Percentiles rank a stretch among this genome's conserved stretches.
phyloP scores from a whole-genome alignment of 2,888 invertebrate species.

The Lasioglossum zephyrum region DNA sequence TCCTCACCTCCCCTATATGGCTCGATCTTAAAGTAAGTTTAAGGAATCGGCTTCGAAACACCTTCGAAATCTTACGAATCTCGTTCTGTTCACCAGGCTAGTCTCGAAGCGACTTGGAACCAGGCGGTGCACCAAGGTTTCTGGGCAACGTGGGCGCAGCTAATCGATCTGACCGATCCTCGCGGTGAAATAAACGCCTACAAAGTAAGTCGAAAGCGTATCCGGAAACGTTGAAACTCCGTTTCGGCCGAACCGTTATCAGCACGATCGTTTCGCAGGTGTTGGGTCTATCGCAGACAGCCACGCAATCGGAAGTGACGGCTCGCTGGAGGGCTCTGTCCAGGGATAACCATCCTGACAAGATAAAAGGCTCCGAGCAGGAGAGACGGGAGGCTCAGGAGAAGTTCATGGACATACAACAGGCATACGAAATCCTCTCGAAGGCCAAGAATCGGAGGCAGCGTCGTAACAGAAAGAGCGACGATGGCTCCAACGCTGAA shows the following conservation, averaged over 20 bases:
- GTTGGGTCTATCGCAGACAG: slow-evolving; percentile 90
- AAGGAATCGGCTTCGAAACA: not conserved
- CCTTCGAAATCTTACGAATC: not conserved
- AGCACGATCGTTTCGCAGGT: slow-evolving; percentile 85
- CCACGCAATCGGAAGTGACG: slow-evolving; percentile 94
- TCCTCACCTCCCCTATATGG: slow-evolving; percentile 93
- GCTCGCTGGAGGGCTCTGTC: slow-evolving; percentile 92
- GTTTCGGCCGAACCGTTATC: not conserved
- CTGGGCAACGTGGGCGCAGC: slow-evolving; percentile 92
- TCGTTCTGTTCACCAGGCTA: slow-evolving; percentile 70
- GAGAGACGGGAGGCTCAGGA: slow-evolving; percentile 91
- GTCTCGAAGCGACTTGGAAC: slow-evolving; percentile 89
- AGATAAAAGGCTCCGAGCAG: slow-evolving; percentile 90
- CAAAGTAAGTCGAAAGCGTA: slow-evolving; percentile 85
- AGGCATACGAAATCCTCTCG: slow-evolving; percentile 95
- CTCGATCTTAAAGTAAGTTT: slow-evolving; percentile 84
- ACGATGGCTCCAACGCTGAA: not conserved
- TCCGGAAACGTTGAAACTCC: not conserved
- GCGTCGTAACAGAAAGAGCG: slow-evolving; percentile 88
- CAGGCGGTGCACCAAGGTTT: slow-evolving; percentile 94
- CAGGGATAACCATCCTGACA: slow-evolving; percentile 96
- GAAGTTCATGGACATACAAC: slow-evolving; percentile 96
- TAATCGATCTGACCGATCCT: slow-evolving; percentile 94
- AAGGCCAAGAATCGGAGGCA: slow-evolving; percentile 92
- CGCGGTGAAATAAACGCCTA: slow-evolving; percentile 96